These are phyloP conservation scores for Pseudobourletiella spinata DNA, from an alignment of 1,140 invertebrate species.

Conservation along the genomic window DNA sequence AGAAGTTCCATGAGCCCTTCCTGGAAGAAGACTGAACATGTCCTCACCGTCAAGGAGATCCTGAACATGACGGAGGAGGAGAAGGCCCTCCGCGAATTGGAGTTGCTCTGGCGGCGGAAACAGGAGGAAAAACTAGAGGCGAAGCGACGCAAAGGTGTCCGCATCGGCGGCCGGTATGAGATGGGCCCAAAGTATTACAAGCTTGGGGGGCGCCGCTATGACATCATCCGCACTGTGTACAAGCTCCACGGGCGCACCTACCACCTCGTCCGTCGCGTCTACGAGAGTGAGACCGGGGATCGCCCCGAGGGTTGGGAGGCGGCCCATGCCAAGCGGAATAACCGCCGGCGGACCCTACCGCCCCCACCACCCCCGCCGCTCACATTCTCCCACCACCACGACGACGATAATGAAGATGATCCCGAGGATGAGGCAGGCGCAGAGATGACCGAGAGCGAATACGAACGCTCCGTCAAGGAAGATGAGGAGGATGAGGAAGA, in stretches of 20 bases:
- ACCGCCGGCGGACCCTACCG: neutral
- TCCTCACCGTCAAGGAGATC: too few relatives aligned
- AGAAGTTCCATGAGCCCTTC: too few relatives aligned
- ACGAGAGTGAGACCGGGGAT: neutral
- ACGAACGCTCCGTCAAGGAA: neutral
- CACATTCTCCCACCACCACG: neutral
- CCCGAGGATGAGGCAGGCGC: too few relatives aligned
- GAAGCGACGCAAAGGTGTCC: too few relatives aligned
- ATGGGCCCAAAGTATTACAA: neutral
- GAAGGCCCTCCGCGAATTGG: too few relatives aligned
- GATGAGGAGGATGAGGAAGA: too few relatives aligned
- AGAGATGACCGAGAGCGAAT: constrained; percentile 3
- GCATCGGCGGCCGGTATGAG: neutral
- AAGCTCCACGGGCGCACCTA: neutral
- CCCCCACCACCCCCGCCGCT: too few relatives aligned
- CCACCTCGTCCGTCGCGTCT: neutral
- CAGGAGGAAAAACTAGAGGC: too few relatives aligned
- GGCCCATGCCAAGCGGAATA: neutral
- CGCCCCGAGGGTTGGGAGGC: too few relatives aligned
- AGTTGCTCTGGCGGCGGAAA: too few relatives aligned
- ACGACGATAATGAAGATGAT: neutral
- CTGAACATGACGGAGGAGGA: too few relatives aligned
- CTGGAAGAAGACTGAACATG: too few relatives aligned
- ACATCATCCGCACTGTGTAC: neutral
- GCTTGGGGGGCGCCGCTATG: neutral